A percentile compares a stretch with the other conserved stretches of the same genome.
These are phyloP conservation scores for Phenacoccus solenopsis DNA, from an alignment of 1,140 invertebrate species.

Conservation along the genomic window DNA sequence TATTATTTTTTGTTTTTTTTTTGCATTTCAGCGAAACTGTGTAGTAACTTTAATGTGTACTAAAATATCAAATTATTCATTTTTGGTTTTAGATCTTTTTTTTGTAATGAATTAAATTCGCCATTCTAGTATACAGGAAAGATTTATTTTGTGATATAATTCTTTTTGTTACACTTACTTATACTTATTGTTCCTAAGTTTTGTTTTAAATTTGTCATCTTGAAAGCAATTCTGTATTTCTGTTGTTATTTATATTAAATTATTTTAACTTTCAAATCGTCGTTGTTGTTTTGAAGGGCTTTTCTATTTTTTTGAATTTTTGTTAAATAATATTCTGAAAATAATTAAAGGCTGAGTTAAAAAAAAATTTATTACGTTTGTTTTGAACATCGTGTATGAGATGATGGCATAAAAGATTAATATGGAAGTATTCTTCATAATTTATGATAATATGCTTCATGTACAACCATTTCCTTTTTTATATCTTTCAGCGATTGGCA, in stretches of 20 bases:
- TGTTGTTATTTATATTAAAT: background rate
- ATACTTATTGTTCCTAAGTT: background rate
- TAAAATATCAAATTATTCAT: background rate
- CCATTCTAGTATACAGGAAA: background rate
- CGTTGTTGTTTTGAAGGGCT: too few relatives aligned
- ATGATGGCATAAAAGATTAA: too few relatives aligned
- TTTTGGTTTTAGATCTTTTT: background rate
- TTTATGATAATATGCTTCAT: constrained; percentile 44
- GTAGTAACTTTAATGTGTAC: background rate
- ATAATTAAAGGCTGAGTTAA: too few relatives aligned
- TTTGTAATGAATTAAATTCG: background rate
- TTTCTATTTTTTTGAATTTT: too few relatives aligned
- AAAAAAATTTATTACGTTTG: too few relatives aligned
- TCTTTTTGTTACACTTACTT: background rate
- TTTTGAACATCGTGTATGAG: too few relatives aligned
- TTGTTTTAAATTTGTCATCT: background rate
- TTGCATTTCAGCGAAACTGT: background rate
- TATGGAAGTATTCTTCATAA: constrained; percentile 21
- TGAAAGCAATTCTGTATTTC: background rate
- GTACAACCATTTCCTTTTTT: constrained; percentile 49
- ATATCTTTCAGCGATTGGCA: constrained; percentile 48
- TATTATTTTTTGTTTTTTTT: too few relatives aligned
- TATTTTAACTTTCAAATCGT: background rate
- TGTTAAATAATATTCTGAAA: too few relatives aligned
- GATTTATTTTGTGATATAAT: background rate